Percentiles rank a stretch among this genome's conserved stretches.
phyloP scores from a whole-genome alignment of 2,888 invertebrate species.

The Hetaerina titia region DNA sequence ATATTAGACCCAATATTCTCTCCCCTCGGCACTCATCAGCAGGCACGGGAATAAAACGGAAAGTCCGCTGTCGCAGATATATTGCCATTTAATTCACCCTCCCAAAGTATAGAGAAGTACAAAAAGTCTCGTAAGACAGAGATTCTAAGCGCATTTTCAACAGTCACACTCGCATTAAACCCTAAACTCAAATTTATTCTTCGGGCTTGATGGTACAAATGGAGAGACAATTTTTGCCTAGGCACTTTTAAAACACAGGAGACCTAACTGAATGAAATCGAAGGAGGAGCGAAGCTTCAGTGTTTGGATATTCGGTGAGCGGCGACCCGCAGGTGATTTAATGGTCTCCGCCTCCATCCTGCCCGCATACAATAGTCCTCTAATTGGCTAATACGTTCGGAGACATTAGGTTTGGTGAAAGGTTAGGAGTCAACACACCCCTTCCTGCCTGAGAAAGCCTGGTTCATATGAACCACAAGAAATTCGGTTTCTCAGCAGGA shows the following conservation, averaged over 20 bases:
- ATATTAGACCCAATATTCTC: too few relatives aligned
- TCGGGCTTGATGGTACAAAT: not conserved
- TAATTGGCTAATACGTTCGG: not conserved
- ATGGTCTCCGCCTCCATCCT: not conserved
- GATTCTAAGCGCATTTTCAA: not conserved
- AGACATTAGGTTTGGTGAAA: not conserved
- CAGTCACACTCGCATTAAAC: not conserved
- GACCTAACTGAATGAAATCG: not conserved
- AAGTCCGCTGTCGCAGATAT: too few relatives aligned
- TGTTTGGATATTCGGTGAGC: not conserved
- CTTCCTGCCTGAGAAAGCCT: not conserved
- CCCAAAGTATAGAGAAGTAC: too few relatives aligned
- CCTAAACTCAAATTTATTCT: not conserved
- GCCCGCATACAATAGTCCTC: not conserved
- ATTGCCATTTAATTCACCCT: too few relatives aligned
- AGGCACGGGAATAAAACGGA: too few relatives aligned
- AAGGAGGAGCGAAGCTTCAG: too few relatives aligned
- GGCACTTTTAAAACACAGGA: not conserved
- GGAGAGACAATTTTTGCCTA: not conserved
- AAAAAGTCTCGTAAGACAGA: too few relatives aligned
- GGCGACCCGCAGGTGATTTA: not conserved
- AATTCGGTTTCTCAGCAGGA: not conserved
- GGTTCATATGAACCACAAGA: not conserved
- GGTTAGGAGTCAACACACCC: not conserved
- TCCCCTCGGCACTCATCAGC: too few relatives aligned